These are phyloP conservation scores for Pseudobourletiella spinata DNA, from an alignment of 1,140 invertebrate species.

Conservation along the genomic window DNA sequence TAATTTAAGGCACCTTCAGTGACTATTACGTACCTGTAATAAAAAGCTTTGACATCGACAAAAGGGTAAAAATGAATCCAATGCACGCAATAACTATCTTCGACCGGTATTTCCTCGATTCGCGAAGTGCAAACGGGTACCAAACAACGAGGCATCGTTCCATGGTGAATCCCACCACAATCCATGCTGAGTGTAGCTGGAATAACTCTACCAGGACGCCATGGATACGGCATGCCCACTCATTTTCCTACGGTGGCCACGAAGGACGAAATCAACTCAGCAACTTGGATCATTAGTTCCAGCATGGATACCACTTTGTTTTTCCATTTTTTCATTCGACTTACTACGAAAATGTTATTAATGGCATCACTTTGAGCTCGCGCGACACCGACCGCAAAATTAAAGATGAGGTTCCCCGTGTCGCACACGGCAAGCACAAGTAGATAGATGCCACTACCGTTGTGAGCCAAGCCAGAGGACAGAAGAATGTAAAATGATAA, in stretches of 20 bases:
- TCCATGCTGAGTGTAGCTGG: slow-evolving; percentile 31
- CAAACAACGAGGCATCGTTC: slow-evolving; percentile 31
- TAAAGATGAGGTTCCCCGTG: slow-evolving; percentile 41
- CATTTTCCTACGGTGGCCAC: slow-evolving; percentile 11
- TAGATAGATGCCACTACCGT: slow-evolving; percentile 38
- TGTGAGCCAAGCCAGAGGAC: slow-evolving; percentile 25
- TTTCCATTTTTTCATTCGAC: too few species aligned
- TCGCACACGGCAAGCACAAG: slow-evolving; percentile 41
- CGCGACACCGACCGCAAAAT: slow-evolving; percentile 40
- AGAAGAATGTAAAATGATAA: slow-evolving; percentile 30
- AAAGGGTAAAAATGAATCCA: slow-evolving; percentile 2
- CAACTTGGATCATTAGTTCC: neutral
- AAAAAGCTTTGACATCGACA: slow-evolving; percentile 30
- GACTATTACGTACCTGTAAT: slow-evolving; percentile 14
- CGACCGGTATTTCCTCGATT: slow-evolving; percentile 9
- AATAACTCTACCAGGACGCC: slow-evolving; percentile 32
- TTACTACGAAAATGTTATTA: slow-evolving; percentile 41
- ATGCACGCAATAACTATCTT: slow-evolving; percentile 14
- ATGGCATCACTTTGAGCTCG: slow-evolving; percentile 36
- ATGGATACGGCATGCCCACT: slow-evolving; percentile 32
- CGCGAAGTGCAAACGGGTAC: slow-evolving; percentile 21
- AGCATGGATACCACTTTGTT: too few species aligned
- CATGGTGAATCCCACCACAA: slow-evolving; percentile 31
- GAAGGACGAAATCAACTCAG: neutral
- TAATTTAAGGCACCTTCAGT: neutral